These are phyloP conservation scores for Amphiprion clarkii DNA, from an alignment of 2,797 vertebrate species.

Conservation along the genomic window DNA sequence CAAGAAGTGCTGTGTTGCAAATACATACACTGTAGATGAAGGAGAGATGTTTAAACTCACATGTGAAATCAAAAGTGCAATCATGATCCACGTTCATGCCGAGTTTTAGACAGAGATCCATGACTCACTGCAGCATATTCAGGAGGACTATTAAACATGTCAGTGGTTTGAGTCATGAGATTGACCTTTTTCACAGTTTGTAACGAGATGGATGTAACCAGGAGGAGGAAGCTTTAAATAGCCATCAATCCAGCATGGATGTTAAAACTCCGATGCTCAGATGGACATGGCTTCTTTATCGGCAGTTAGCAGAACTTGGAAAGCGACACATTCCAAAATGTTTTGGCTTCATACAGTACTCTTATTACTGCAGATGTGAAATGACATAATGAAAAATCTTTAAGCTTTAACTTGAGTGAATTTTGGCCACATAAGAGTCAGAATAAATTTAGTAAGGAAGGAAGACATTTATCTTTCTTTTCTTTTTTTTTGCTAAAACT, in stretches of 20 bases:
- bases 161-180: slow-evolving; percentile 52
- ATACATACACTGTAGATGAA: background rate
- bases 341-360: slow-evolving; percentile 27
- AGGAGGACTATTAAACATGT: slow-evolving; percentile 50
- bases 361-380: slow-evolving; percentile 32
- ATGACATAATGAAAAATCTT: slow-evolving; percentile 30
- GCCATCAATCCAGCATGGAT: slow-evolving; percentile 28
- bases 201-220: slow-evolving; percentile 41
- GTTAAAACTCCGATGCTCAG: slow-evolving; percentile 25
- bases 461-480: slow-evolving; percentile 17
- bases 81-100: background rate
- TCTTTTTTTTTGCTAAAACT: slow-evolving; percentile 36
- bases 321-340: slow-evolving; percentile 7
- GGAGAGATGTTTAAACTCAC: background rate
- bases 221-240: slow-evolving; percentile 41
- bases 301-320: slow-evolving; percentile 27
- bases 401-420: slow-evolving; percentile 41
- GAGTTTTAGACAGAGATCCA: slow-evolving; percentile 12
- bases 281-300: slow-evolving; percentile 1
- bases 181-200: slow-evolving; percentile 64
- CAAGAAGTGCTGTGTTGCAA: slow-evolving; percentile 14
- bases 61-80: slow-evolving; percentile 12
- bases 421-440: slow-evolving; percentile 30
- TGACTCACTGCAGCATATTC: slow-evolving; percentile 51
- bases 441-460: slow-evolving; percentile 21